Evolutionary conservation across 1,140 invertebrate species (phyloP), one percentile per base, ranked within the genome.

Genomic region (Varroa destructor): DNA sequence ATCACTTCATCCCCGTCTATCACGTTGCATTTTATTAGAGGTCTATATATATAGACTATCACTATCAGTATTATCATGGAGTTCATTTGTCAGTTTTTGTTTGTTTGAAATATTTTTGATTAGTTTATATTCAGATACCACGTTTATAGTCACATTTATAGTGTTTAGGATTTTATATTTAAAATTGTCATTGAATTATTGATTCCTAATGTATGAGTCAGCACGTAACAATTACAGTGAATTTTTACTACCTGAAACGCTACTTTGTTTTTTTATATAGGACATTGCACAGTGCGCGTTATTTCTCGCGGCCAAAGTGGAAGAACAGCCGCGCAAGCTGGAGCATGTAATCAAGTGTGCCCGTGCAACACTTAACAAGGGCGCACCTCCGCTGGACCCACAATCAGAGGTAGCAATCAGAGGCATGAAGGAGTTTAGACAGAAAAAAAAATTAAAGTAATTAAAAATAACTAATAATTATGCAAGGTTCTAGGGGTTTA

Each of bases 221-320:
- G 10, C 10, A 3, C 36, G 37, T 56, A 43, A 81, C 86, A 37
- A 88, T 90, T 77, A 86, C 88, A 43, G 85, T 89, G 0, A 89
- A 56, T 58, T 73, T 70, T 5, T 40, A n/a, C 36, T 25, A 43
- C 67, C 25, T 73, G 6, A 54, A 40, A 42, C 0, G 56, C 58
- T 25, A 43, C 14, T 51, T 51, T 51, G 46, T 5, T 5, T 51
- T 51, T 51, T 25, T 25, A 25, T 3, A 51, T 51, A 67, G 61
- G 61, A 67, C 36, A 67, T 67, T 40, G 40, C 61, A 46, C 61
- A 67, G 37, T 67, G 89, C 6, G 86, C 90, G 56, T 81, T 97
- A n/a, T 97, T 97, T 80, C 82, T 97, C 70, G 93, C 93, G 55
- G 93, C 93, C 61, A 97, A 97, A 84, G 91, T 97, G 6, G 93